Base-by-base conservation (phyloP, 2,797 vertebrate species). In the Takifugu rubripes region DNA sequence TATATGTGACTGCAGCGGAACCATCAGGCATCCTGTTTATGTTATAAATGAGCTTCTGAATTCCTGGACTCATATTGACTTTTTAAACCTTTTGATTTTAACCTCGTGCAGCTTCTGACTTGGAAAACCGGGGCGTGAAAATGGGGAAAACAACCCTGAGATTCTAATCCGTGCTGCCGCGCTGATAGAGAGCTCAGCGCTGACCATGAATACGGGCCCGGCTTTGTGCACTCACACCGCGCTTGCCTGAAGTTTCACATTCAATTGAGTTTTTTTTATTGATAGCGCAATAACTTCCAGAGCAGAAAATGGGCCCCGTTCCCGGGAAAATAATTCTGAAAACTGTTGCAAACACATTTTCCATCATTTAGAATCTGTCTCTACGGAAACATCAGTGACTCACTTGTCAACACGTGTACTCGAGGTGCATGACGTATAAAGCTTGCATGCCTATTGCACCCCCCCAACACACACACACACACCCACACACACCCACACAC, bases 161-260 rank as follows among this genome's bases (percentile, higher is more conserved):
- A 69, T 51, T 66, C 51, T 82, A 78, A 79, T 77, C 67, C 59
- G 54, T 56, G 74, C 75, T 77, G 81, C 78, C 81, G 77, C 70
- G 61, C 75, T 82, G 71, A 83, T 77, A 53, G 67, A 78, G 65
- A 60, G 66, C 79, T 72, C 40, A 57, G 61, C 78, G 77, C 58
- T 78, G 79, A 65, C 79, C 70, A 77, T 72, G 68, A 72, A 76
- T 74, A 65, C 63, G 70, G 74, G 66, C 61, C 59, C 60, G 61
- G 68, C 67, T 81, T 77, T 85, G 79, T 82, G 64, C 66, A 67
- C 60, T 71, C 56, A 16, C 49, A 76, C 58, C 46, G 48, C 67
- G 64, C 83, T 82, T 78, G 68, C 72, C 68, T 48, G 45, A 74
- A 78, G 59, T 81, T 86, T 72, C 57, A 72, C 68, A 74, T 74